A percentile compares a stretch with the other conserved stretches of the same genome.
phyloP scores from a whole-genome alignment of 1,140 invertebrate species.

The Caenorhabditis inopinata region DNA sequence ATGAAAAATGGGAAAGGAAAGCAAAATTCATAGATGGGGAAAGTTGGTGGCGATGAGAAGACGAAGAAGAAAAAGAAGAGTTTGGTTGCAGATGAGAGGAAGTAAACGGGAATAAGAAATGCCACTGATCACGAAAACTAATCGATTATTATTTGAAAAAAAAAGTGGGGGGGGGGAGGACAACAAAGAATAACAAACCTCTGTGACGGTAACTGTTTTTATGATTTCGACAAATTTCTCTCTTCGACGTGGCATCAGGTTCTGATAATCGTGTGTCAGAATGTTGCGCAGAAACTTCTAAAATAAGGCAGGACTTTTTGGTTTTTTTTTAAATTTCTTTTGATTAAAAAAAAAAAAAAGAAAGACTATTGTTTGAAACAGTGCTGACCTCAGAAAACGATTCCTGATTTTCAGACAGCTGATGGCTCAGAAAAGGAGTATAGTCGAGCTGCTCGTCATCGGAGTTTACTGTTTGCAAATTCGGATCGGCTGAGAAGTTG shows the following conservation, averaged over 20 bases:
- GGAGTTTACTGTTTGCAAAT: not conserved
- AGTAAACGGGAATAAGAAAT: no score
- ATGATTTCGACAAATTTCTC: conserved; percentile 24
- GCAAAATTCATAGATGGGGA: not conserved
- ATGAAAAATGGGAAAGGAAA: not conserved
- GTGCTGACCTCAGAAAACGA: conserved; percentile 17
- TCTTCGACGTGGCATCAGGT: conserved; percentile 31
- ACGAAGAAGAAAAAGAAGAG: not conserved
- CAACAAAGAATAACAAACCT: not conserved
- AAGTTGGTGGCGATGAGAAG: not conserved
- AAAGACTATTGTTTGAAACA: no score
- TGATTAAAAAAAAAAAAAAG: no score
- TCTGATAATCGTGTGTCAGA: conserved; percentile 34
- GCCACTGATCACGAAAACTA: not conserved
- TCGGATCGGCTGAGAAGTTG: conserved; percentile 20
- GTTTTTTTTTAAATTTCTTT: no score
- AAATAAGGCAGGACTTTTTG: no score
- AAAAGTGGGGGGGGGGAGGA: not conserved
- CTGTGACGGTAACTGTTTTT: conserved; percentile 18
- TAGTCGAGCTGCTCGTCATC: conserved; percentile 28
- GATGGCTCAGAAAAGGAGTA: conserved; percentile 20
- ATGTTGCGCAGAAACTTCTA: conserved; percentile 26
- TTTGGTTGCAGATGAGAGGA: no score
- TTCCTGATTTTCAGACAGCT: conserved; percentile 11
- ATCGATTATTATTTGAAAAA: conserved; percentile 16